These are phyloP conservation scores for Watsonalla cultraria DNA, from an alignment of 2,888 invertebrate species.

Conservation along the genomic window DNA sequence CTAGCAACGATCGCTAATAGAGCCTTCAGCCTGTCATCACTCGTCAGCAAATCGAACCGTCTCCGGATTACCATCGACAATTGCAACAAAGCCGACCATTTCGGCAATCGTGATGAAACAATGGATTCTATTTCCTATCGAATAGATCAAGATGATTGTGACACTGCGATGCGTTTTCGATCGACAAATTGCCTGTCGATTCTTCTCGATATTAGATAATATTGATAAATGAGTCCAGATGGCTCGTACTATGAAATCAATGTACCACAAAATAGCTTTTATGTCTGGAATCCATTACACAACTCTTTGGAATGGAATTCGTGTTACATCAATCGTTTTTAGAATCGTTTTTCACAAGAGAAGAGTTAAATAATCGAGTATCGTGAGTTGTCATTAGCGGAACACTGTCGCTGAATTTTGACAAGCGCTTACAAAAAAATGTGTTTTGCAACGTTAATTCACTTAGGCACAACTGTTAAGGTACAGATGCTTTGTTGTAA, in stretches of 20 bases:
- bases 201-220: constrained; percentile 5
- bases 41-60: constrained; percentile 15
- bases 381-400: constrained; percentile 19
- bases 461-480: background rate
- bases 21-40: constrained; percentile 2
- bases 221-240: background rate
- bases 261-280: background rate
- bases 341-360: constrained; percentile 20
- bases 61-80: constrained; percentile 16
- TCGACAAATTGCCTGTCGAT: constrained; percentile 22
- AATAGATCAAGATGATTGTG: constrained; percentile 34
- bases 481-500: background rate
- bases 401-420: constrained; percentile 3
- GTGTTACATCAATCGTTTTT: constrained; percentile 11
- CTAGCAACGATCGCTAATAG: background rate
- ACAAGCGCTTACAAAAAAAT: background rate
- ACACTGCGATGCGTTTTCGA: constrained; percentile 35
- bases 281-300: background rate
- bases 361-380: constrained; percentile 20
- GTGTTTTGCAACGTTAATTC: background rate
- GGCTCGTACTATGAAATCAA: constrained; percentile 1
- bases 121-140: constrained; percentile 30
- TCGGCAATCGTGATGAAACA: constrained; percentile 38
- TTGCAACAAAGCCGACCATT: constrained; percentile 25
- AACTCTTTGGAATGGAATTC: constrained; percentile 2